Conservation (phyloP, 2,113 vertebrate species). For the Vidua macroura region DNA sequence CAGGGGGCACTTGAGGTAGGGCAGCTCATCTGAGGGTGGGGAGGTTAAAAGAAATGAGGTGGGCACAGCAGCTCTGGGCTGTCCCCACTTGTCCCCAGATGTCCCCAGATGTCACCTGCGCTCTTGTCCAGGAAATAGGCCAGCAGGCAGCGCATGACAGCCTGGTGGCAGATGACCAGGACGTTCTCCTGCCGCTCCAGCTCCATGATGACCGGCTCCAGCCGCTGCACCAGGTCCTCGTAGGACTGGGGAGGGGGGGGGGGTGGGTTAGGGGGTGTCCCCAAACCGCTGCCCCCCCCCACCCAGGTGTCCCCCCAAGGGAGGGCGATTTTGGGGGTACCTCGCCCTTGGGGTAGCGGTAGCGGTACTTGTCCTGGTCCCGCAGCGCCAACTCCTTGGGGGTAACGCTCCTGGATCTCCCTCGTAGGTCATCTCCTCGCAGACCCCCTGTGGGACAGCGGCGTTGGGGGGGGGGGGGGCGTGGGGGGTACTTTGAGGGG, state of each 20-base stretch:
- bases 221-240: slow-evolving; percentile 89
- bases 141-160: slow-evolving; percentile 89
- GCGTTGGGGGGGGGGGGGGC: background rate
- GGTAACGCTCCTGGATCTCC: slow-evolving; percentile 86
- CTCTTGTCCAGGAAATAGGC: slow-evolving; percentile 94
- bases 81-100: background rate
- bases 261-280: background rate
- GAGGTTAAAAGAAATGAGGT: accelerated
- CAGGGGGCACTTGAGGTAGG: slow-evolving; percentile 75
- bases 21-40: slow-evolving; percentile 38
- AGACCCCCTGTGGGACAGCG: slow-evolving; percentile 77
- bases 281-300: background rate
- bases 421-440: slow-evolving; percentile 93
- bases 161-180: slow-evolving; percentile 89
- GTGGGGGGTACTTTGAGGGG: accelerated
- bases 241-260: slow-evolving; percentile 74
- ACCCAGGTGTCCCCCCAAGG: too few relatives aligned
- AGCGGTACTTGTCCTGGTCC: slow-evolving; percentile 93
- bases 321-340: slow-evolving; percentile 21
- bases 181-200: slow-evolving; percentile 93
- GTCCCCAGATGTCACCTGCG: slow-evolving; percentile 68
- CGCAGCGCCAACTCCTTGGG: slow-evolving; percentile 89
- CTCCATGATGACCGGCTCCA: slow-evolving; percentile 96
- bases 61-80: background rate
- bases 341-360: slow-evolving; percentile 92